phyloP scores from a whole-genome alignment of 2,888 invertebrate species.

The Eristalinus sepulchralis region DNA sequence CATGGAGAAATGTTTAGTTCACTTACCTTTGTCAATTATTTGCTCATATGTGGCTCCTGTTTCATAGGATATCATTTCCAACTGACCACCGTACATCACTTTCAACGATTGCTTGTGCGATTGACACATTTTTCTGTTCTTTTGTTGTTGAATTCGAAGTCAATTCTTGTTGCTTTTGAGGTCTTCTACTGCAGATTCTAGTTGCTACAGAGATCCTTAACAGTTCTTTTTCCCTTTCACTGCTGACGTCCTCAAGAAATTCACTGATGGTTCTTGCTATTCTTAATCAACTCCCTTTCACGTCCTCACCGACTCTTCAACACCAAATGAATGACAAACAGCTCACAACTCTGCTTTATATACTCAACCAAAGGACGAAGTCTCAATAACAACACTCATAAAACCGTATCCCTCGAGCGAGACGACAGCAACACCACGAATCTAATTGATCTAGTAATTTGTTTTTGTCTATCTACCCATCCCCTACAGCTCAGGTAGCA shows the following conservation, averaged over 20 bases:
- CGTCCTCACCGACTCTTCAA: neutral
- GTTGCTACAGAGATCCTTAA: no score
- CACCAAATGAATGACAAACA: neutral
- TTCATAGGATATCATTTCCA: conserved; percentile 53
- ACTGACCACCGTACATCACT: conserved; percentile 51
- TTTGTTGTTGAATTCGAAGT: neutral
- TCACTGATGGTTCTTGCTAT: neutral
- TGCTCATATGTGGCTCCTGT: conserved; percentile 68
- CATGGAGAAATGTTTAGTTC: neutral
- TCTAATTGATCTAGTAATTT: neutral
- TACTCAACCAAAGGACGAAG: neutral
- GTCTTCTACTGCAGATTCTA: no score
- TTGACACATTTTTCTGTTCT: conserved; percentile 20
- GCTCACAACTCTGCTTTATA: neutral
- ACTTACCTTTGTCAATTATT: conserved; percentile 75
- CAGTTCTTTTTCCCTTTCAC: no score
- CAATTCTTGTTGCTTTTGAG: no score
- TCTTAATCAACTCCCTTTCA: neutral
- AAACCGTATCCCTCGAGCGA: neutral
- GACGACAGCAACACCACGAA: neutral
- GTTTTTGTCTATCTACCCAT: neutral
- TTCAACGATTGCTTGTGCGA: conserved; percentile 24
- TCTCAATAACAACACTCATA: neutral
- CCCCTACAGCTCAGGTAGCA: neutral
- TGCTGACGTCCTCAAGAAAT: no score